Evolutionary conservation across 1,140 invertebrate genomes (phyloP), one percentile per base, ranked within the genome.

Genomic region (Steinernema khuongi): DNA sequence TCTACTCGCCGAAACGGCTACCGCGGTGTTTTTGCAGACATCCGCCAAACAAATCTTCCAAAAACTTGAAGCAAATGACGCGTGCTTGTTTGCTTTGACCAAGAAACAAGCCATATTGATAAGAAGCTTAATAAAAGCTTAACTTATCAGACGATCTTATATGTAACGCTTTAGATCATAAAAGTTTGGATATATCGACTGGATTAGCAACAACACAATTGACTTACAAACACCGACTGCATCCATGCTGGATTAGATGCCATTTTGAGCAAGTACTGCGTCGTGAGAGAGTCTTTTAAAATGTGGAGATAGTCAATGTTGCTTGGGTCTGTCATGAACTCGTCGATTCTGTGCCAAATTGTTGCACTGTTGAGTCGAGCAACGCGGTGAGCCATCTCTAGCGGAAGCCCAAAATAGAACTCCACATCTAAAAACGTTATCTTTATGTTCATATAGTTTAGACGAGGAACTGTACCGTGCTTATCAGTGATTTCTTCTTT

Each of bases 401-500:
- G 11, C 4, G 50, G 50, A 7, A 60, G 19, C 4, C 50, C 50
- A 26, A 60, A 74, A 44, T 76, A 71, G 43, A 84, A 85, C 68
- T 84, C 79, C 22, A 84, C 79, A 67, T 72, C 81, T 82, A 67
- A 72, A 77, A 73, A 68, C 19, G 41, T n/a, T 36, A 44, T 60
- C 32, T 67, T 14, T 7, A 60, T 32, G 17, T 22, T 44, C 19
- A 41, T 17, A 1, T 67, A 26, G 1, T 1, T 11, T 43, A 32
- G 14, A 18, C 29, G 33, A 50, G 26, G 17, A 72, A 66, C 67
- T 71, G 32, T 78, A 87, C 86, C 84, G 83, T 87, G 82, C 33
- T 83, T 83, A 31, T 82, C 32, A 28, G 85, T 83, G n/a, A 87
- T 85, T 76, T 87, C 86, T 36, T 87, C 86, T 17, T 81, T 71